Evolutionary conservation across 2,888 invertebrate species (phyloP).

Genomic region (Andricus curvator): DNA sequence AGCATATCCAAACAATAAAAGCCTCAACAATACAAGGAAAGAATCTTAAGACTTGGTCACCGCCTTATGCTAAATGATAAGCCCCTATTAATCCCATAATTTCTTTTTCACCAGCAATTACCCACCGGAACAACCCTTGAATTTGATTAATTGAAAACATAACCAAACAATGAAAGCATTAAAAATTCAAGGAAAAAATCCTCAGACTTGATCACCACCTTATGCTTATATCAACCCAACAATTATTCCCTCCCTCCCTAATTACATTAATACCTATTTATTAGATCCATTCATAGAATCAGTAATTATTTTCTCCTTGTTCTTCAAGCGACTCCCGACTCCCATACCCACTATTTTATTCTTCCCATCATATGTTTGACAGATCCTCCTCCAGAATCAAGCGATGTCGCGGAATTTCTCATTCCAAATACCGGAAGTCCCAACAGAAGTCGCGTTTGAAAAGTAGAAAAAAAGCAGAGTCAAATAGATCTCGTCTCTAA

Average conservation of each 20-base stretch:
- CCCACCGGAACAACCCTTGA: too few relatives aligned
- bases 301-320: slow-evolving; percentile 14
- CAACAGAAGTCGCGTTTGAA: slow-evolving; percentile 46
- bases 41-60: not conserved
- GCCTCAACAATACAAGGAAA: not conserved
- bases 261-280: slow-evolving; percentile 33
- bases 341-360: slow-evolving; percentile 12
- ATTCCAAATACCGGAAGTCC: slow-evolving; percentile 43
- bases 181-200: not conserved
- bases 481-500: slow-evolving; percentile 71
- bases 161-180: not conserved
- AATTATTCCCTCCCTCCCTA: not conserved
- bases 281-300: slow-evolving; percentile 35
- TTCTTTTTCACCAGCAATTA: too few relatives aligned
- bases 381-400: slow-evolving; percentile 19
- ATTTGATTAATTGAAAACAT: not conserved
- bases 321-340: not conserved
- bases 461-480: slow-evolving; percentile 58
- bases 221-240: not conserved
- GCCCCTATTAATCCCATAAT: too few relatives aligned
- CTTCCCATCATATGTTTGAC: slow-evolving; percentile 18
- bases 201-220: not conserved
- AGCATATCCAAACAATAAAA: not conserved
- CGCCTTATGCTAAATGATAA: not conserved
- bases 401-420: slow-evolving; percentile 38